These are phyloP conservation scores for Crotalus helleri DNA, from an alignment of 2,113 vertebrate species.

Conservation along the genomic window DNA sequence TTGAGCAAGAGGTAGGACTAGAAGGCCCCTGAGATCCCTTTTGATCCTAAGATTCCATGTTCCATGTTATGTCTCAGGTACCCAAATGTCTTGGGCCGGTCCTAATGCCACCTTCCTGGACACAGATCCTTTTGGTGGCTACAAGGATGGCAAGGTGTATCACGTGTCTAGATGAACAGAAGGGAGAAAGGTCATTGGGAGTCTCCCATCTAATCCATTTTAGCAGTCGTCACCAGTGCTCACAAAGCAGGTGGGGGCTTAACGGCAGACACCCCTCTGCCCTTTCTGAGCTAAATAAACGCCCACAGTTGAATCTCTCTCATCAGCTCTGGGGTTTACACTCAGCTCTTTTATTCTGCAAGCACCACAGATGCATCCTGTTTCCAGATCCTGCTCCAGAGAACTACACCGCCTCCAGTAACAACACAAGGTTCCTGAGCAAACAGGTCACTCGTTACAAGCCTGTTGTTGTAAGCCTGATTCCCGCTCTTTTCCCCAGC, in stretches of 20 bases:
- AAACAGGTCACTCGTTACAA: neutral
- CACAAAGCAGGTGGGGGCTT: neutral
- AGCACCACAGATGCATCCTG: neutral
- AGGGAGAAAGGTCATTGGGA: neutral
- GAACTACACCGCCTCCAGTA: neutral
- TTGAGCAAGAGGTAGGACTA: too few species aligned
- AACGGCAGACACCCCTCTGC: neutral
- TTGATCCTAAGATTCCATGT: too few species aligned
- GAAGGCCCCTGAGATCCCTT: too few species aligned
- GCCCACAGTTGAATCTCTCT: neutral
- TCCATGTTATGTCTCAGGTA: neutral
- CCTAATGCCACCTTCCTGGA: neutral
- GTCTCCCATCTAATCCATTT: neutral
- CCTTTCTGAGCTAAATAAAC: neutral
- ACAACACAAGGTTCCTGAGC: neutral
- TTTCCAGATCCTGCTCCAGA: neutral
- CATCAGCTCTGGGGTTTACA: neutral
- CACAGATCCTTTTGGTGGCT: neutral
- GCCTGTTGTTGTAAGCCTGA: neutral
- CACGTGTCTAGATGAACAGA: neutral
- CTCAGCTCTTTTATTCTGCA: neutral
- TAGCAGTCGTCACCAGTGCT: neutral
- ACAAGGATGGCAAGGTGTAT: too few species aligned
- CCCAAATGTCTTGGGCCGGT: neutral
- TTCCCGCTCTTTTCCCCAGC: too few species aligned